A percentile compares a stretch with the other conserved stretches of the same genome.
Evolutionary conservation across 1,140 invertebrate genomes (phyloP).

Genomic region (Leptestheria dahalacensis): DNA sequence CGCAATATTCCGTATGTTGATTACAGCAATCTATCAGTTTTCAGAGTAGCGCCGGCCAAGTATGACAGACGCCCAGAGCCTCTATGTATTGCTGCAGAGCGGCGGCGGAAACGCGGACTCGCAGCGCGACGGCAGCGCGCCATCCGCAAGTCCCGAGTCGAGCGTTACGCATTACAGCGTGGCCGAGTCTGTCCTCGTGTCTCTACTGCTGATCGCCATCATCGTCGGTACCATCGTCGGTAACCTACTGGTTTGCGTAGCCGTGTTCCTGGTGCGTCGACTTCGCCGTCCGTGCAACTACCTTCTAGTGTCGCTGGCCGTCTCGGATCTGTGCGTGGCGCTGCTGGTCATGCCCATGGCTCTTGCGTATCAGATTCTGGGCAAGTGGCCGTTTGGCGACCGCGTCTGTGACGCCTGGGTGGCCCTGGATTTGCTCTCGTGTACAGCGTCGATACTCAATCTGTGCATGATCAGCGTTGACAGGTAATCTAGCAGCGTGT

Average conservation of each 20-base stretch:
- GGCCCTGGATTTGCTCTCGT: conserved; percentile 32
- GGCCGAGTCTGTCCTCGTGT: conserved; percentile 46
- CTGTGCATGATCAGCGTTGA: conserved; percentile 83
- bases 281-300: conserved; percentile 50
- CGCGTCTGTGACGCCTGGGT: conserved; percentile 56
- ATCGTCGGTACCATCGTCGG: conserved; percentile 69
- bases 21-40: too few relatives aligned
- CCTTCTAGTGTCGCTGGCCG: conserved; percentile 74
- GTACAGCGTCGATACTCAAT: conserved; percentile 78
- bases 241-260: conserved; percentile 70
- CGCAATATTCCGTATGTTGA: too few relatives aligned
- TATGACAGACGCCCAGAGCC: too few relatives aligned
- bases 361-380: conserved; percentile 58
- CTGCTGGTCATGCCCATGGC: conserved; percentile 50
- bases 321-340: conserved; percentile 64
- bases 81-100: too few relatives aligned
- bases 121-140: too few relatives aligned
- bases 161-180: conserved; percentile 27
- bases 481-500: too few relatives aligned
- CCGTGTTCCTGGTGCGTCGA: conserved; percentile 73
- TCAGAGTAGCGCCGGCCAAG: too few relatives aligned
- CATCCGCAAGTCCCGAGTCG: background rate
- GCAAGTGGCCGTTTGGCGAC: conserved; percentile 67
- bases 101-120: too few relatives aligned
- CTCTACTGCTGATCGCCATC: conserved; percentile 51